A percentile compares a stretch with the other conserved stretches of the same genome.
These are phyloP conservation scores for Anoura caudifer DNA, from an alignment of 2,113 vertebrate genomes.

Conservation along the genomic window DNA sequence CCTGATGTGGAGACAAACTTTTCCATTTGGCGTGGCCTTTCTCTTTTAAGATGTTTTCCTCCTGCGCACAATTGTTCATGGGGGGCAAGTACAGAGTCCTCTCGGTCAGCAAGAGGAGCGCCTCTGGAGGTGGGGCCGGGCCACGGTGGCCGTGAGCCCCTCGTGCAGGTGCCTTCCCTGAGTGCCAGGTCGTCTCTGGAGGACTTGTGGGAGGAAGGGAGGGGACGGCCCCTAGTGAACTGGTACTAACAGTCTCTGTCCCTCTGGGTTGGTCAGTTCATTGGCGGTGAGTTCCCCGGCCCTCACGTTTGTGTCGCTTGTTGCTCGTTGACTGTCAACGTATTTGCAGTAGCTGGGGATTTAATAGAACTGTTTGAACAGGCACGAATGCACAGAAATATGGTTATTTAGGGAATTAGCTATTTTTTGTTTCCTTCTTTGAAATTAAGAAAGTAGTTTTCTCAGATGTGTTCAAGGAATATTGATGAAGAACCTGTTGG, in stretches of 20 bases:
- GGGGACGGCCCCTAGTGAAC: background rate
- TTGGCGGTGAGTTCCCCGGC: background rate
- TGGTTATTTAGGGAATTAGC: background rate
- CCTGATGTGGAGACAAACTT: background rate
- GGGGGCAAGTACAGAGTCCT: background rate
- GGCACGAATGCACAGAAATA: background rate
- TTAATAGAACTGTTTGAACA: background rate
- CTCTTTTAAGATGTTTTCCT: background rate
- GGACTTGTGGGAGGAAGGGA: background rate
- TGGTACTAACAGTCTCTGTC: background rate
- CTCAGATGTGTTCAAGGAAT: background rate
- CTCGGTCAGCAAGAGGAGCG: background rate
- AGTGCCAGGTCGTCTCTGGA: background rate
- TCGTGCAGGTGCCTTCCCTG: background rate
- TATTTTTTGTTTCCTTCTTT: background rate
- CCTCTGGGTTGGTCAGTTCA: background rate
- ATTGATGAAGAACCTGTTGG: conserved; percentile 10
- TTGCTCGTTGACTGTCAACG: background rate
- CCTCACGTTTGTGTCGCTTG: background rate
- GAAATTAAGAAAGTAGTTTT: background rate
- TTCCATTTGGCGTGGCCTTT: background rate
- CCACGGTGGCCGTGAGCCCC: background rate
- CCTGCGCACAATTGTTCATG: background rate
- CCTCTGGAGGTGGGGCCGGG: background rate
- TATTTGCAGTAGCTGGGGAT: background rate